Evolutionary conservation across 2,113 vertebrate species (phyloP).

Genomic region (Aspiorhynchus laticeps): DNA sequence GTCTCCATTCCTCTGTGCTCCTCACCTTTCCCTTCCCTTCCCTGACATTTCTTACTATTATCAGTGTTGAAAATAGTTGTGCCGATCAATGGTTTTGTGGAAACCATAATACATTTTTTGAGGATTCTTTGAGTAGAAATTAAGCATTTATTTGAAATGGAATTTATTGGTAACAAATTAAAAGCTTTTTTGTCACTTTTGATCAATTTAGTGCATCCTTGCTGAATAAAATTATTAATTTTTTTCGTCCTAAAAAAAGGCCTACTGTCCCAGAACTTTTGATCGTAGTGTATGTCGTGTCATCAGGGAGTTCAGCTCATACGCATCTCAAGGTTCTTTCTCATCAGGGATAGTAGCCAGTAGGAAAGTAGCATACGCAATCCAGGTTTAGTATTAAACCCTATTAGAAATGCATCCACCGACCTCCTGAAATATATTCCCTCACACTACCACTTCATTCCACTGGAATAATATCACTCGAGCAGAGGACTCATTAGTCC

Average conservation of each 20-base stretch:
- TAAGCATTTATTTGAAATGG: not conserved
- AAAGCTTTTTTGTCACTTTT: not conserved
- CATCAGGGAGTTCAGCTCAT: constrained; percentile 4
- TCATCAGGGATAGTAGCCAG: not conserved
- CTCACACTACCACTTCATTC: constrained; percentile 53
- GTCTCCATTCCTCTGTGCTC: constrained; percentile 53
- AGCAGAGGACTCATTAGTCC: constrained; percentile 69
- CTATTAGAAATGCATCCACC: constrained; percentile 53
- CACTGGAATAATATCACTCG: constrained; percentile 72
- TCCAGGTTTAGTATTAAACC: constrained; percentile 44
- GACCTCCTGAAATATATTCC: constrained; percentile 36
- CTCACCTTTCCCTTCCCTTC: not conserved
- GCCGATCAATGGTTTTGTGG: not conserved
- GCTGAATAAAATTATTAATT: not conserved
- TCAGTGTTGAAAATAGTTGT: not conserved
- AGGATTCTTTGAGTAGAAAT: not conserved
- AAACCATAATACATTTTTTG: not conserved
- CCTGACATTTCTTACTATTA: not conserved
- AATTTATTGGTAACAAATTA: not conserved
- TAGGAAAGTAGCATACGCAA: not conserved
- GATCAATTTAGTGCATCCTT: not conserved
- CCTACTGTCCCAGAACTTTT: not conserved
- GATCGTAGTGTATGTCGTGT: not conserved
- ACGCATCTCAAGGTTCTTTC: constrained; percentile 55
- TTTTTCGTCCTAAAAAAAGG: not conserved